Conservation (phyloP, 1,140 invertebrate genomes). For the Trachymyrmex septentrionalis region DNA sequence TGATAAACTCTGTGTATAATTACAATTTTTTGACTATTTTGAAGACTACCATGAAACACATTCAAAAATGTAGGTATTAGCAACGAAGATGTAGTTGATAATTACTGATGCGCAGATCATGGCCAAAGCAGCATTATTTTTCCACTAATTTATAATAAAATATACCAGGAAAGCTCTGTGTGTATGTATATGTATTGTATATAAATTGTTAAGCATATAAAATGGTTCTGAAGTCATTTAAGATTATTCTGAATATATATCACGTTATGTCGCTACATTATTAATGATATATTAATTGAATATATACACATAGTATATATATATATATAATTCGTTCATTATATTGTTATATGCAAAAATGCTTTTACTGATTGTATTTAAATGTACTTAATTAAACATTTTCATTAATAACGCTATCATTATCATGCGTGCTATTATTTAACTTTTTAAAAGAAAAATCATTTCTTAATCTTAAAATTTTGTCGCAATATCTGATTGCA, state of each 20-base stretch:
- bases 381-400: constrained; percentile 81
- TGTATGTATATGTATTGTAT: constrained; percentile 81
- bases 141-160: constrained; percentile 83
- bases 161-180: constrained; percentile 73
- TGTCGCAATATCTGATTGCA: constrained; percentile 74
- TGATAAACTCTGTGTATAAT: constrained; percentile 54
- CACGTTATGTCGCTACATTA: constrained; percentile 72
- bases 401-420: constrained; percentile 68
- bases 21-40: constrained; percentile 74
- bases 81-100: constrained; percentile 71
- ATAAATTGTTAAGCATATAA: constrained; percentile 77
- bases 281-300: constrained; percentile 60
- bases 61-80: constrained; percentile 74
- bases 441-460: constrained; percentile 70
- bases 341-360: constrained; percentile 57
- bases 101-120: constrained; percentile 81
- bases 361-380: constrained; percentile 74
- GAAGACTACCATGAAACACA: constrained; percentile 64
- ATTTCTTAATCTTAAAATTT: constrained; percentile 70
- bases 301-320: constrained; percentile 23
- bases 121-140: constrained; percentile 87
- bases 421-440: constrained; percentile 73
- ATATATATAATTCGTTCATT: constrained; percentile 59
- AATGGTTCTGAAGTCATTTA: constrained; percentile 68
- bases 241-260: constrained; percentile 68